These are phyloP conservation scores for Peromyscus melanophrys DNA, from an alignment of 2,797 vertebrate species.

Conservation along the genomic window DNA sequence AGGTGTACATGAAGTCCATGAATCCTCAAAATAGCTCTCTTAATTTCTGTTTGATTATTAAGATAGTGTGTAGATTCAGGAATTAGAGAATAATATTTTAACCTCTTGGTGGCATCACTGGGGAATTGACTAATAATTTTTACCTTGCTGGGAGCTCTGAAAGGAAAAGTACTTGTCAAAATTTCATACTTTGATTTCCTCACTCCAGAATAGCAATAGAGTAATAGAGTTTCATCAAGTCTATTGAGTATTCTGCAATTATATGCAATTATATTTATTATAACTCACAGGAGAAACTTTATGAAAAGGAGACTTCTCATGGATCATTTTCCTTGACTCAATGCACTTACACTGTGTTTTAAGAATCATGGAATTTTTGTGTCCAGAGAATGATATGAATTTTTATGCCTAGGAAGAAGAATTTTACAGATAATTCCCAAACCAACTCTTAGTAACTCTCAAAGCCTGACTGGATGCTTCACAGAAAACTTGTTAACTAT, in stretches of 20 bases:
- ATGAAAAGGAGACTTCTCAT: not conserved
- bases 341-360: not conserved
- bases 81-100: slow-evolving; percentile 11
- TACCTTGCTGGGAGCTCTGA: slow-evolving; percentile 12
- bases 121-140: slow-evolving; percentile 11
- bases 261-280: not conserved
- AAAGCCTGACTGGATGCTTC: not conserved
- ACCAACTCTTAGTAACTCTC: not conserved
- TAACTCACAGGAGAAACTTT: not conserved
- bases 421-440: slow-evolving; percentile 31
- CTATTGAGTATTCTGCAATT: not conserved
- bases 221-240: not conserved
- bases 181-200: slow-evolving; percentile 26
- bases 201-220: slow-evolving; percentile 41
- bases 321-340: not conserved
- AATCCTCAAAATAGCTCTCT: not conserved
- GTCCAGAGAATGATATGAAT: slow-evolving; percentile 22
- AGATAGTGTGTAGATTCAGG: not conserved
- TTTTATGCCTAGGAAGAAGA: not conserved
- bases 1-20: not conserved
- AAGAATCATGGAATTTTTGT: slow-evolving; percentile 37
- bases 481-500: not conserved
- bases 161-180: slow-evolving; percentile 50
- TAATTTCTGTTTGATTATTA: slow-evolving; percentile 34
- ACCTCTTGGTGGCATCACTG: not conserved